Evolutionary conservation across 1,140 invertebrate genomes (phyloP), one percentile per base, ranked within the genome.

Genomic region (Drosophila sturtevanti): DNA sequence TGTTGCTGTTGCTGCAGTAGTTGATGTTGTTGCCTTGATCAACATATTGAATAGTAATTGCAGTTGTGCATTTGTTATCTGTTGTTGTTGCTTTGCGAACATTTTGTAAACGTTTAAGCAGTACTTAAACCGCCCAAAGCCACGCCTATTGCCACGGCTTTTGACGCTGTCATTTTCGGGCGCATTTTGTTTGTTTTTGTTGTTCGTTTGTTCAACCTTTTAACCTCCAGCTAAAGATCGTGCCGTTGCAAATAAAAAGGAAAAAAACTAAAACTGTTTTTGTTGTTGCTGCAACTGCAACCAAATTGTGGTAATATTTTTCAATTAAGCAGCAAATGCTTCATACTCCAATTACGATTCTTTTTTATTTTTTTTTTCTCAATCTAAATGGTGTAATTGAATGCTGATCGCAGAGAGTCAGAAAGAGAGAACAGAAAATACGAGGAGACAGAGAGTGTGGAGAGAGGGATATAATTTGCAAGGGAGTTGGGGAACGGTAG

Each of bases 241-340:
- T 77, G 74, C 65, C 24, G 72, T 34, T 22, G 52, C 27, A 6
- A 6, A 7, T 6, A 31, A 31, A 31, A 6, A 24, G 4, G 4
- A n/a, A n/a, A n/a, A n/a, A n/a, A n/a, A n/a, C n/a, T n/a, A n/a
- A n/a, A n/a, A n/a, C n/a, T n/a, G n/a, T n/a, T n/a, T n/a, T 14
- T 22, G 56, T 16, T 44, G n/a, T 41, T 41, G 38, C 37, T 16
- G 18, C 27, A 31, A 31, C 22, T 69, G 68, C 37, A 35, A 48
- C 63, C 61, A 48, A 62, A 67, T 77, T 77, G 60, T 77, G 74
- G 72, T 76, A 76, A 76, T 76, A 76, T 76, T 76, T 76, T 76
- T 76, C 72, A 76, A 76, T 76, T 76, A 76, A 59, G 64, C 72
- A 65, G 72, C 66, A 76, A 75, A 76, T 69, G 58, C 72, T 68